phyloP scores from a whole-genome alignment of 2,113 vertebrate species.

The Phalacrocorax brasilianus region DNA sequence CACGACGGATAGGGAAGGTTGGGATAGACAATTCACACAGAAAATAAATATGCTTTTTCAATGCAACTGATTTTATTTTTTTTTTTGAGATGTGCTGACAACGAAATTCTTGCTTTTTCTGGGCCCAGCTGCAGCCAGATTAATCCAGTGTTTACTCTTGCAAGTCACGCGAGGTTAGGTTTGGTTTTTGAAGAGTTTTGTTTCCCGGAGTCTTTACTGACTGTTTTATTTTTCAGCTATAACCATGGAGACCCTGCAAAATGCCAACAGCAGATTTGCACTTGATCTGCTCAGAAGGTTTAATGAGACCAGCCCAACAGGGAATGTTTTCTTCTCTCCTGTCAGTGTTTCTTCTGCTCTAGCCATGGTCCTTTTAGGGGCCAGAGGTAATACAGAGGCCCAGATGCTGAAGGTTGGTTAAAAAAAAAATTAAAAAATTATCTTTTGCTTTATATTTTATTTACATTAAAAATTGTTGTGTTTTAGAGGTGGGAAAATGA shows the following conservation, averaged over 20 bases:
- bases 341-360: constrained; percentile 69
- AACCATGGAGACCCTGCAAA: constrained; percentile 69
- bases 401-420: constrained; percentile 74
- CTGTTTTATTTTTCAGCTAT: constrained; percentile 37
- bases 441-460: background rate
- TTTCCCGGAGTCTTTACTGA: background rate
- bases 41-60: rapidly evolving
- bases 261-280: constrained; percentile 67
- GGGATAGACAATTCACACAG: rapidly evolving
- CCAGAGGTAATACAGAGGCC: constrained; percentile 57
- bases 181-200: background rate
- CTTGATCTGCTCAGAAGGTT: constrained; percentile 67
- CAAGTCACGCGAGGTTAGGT: background rate
- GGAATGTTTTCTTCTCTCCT: constrained; percentile 77
- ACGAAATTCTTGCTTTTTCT: background rate
- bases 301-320: constrained; percentile 6
- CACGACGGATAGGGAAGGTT: background rate
- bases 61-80: background rate
- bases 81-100: background rate
- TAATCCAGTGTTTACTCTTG: background rate
- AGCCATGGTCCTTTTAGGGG: constrained; percentile 72
- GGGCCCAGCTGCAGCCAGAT: background rate
- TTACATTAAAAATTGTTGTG: background rate
- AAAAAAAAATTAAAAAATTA: background rate
- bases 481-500: background rate